These are phyloP conservation scores for Eurois occulta DNA, from an alignment of 2,888 invertebrate species.

Conservation along the genomic window DNA sequence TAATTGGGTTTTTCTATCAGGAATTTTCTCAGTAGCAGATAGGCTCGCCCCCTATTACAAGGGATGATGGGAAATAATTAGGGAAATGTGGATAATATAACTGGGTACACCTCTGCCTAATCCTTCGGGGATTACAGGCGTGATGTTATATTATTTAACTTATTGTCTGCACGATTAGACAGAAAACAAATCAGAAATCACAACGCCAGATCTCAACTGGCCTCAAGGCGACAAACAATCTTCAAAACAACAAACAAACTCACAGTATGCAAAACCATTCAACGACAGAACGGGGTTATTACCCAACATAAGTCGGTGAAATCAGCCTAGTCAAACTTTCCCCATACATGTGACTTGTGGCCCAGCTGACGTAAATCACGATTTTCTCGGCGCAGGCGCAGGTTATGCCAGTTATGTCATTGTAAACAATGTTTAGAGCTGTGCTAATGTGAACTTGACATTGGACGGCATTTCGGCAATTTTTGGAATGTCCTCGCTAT, in stretches of 20 bases:
- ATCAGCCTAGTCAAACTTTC: conserved; percentile 72
- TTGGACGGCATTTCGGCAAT: conserved; percentile 52
- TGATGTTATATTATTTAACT: background rate
- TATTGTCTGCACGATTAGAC: background rate
- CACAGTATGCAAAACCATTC: conserved; percentile 43
- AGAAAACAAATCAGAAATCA: background rate
- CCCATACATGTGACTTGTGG: conserved; percentile 65
- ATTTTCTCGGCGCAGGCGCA: conserved; percentile 63
- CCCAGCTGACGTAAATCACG: conserved; percentile 73
- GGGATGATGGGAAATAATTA: no score
- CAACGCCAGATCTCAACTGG: background rate
- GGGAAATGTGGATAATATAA: no score
- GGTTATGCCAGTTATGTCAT: conserved; percentile 72
- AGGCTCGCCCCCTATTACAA: no score
- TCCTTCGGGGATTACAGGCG: no score
- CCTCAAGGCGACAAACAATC: background rate
- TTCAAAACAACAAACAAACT: conserved; percentile 26
- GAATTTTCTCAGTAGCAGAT: no score
- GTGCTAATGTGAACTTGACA: conserved; percentile 64
- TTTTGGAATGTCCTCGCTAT: conserved; percentile 32
- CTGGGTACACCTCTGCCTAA: no score
- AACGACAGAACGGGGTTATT: conserved; percentile 61
- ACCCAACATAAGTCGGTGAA: conserved; percentile 67
- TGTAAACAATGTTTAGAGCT: conserved; percentile 60
- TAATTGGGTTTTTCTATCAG: no score